Conservation (phyloP, 2,888 invertebrate genomes). For the Andrena camellia region DNA sequence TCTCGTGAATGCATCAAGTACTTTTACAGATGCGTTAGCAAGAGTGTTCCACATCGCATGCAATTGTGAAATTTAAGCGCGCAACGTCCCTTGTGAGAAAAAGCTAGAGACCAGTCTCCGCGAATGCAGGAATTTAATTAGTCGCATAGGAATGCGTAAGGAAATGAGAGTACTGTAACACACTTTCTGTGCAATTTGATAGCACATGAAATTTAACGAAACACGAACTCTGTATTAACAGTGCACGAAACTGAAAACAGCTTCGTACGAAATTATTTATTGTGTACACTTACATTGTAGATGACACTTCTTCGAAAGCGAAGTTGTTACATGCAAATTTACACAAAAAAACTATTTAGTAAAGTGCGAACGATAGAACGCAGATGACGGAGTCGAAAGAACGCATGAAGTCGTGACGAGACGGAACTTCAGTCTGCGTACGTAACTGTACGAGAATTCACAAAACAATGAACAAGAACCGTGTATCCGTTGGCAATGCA, state of each 20-base stretch:
- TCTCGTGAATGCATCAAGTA: not conserved
- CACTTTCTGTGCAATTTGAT: not conserved
- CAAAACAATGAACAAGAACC: not conserved
- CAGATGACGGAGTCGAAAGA: not conserved
- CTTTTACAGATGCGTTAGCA: conserved; percentile 4
- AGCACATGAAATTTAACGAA: not conserved
- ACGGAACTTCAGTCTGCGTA: not conserved
- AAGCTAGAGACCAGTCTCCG: not conserved
- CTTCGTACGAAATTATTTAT: not conserved
- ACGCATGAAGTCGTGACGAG: conserved; percentile 2
- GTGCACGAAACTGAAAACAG: not conserved
- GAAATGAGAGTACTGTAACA: not conserved
- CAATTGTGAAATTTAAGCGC: conserved; percentile 11
- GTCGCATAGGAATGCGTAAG: not conserved
- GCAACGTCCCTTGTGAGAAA: not conserved
- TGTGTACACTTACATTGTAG: not conserved
- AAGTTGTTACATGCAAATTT: not conserved
- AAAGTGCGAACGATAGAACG: not conserved
- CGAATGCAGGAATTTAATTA: not conserved
- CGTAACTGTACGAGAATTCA: not conserved
- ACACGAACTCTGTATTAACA: not conserved
- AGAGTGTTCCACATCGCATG: not conserved
- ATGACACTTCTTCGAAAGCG: not conserved
- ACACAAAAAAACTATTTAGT: not conserved
- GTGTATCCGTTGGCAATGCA: not conserved